Evolutionary conservation across 2,113 vertebrate species (phyloP).

Genomic region (Thalassarche chlororhynchos): DNA sequence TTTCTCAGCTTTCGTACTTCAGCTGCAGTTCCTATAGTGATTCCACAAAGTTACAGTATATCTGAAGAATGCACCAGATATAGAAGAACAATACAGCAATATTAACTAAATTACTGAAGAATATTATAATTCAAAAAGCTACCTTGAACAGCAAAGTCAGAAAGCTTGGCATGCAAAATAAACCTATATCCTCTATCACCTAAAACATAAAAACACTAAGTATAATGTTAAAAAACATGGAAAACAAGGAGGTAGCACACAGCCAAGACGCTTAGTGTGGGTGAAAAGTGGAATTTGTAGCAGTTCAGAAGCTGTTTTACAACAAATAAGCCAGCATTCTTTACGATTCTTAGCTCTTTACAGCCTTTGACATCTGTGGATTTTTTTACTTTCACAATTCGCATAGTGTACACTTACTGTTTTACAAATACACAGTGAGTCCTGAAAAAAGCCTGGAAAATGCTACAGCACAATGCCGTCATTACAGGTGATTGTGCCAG

Average conservation of each 20-base stretch:
- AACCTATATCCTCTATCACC: neutral
- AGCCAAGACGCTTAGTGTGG: neutral
- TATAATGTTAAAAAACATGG: neutral
- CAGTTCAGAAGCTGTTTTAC: neutral
- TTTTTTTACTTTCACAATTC: neutral
- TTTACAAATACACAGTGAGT: neutral
- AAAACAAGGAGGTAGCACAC: neutral
- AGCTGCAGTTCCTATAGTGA: neutral
- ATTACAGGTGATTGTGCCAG: neutral
- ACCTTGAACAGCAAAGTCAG: neutral
- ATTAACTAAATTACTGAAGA: neutral
- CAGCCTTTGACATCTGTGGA: neutral
- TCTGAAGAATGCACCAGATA: neutral
- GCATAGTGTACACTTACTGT: too few relatives aligned
- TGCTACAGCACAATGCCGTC: neutral
- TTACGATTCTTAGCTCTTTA: neutral
- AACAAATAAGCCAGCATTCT: neutral
- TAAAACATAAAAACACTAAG: neutral
- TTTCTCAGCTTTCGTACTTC: neutral
- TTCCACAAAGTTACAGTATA: neutral
- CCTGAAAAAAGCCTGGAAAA: neutral
- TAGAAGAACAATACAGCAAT: neutral
- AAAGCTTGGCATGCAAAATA: neutral
- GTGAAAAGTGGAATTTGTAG: slow-evolving; percentile 2
- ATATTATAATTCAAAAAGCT: neutral